Evolutionary conservation across 2,797 vertebrate species (phyloP).

Genomic region (Ctenopoma multispine): DNA sequence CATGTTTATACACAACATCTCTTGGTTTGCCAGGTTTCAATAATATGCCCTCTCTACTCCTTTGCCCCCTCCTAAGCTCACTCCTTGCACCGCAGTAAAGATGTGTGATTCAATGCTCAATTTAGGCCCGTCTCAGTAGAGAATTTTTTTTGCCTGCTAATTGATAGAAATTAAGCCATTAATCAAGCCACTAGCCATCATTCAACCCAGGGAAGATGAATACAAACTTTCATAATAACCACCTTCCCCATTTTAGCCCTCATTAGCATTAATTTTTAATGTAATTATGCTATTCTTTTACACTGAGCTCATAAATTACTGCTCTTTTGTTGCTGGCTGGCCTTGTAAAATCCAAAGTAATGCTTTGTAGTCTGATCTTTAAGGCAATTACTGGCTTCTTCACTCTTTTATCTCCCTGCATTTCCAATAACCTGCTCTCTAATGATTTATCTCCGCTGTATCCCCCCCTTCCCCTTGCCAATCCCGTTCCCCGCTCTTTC

Average conservation of each 20-base stretch:
- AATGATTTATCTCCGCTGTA: conserved; percentile 87
- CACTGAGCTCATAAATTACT: conserved; percentile 99
- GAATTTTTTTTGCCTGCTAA: conserved; percentile 94
- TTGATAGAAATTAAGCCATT: conserved; percentile 99
- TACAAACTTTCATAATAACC: conserved; percentile 99
- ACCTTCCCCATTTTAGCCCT: conserved; percentile 99
- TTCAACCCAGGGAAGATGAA: conserved; percentile 98
- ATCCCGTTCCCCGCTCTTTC: conserved; percentile 52
- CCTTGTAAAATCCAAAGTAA: conserved; percentile 99
- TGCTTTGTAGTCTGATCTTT: conserved; percentile 99
- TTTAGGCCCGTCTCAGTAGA: conserved; percentile 95
- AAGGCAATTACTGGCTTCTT: conserved; percentile 99
- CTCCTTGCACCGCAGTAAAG: conserved; percentile 86
- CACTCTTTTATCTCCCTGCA: conserved; percentile 91
- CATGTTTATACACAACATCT: conserved; percentile 18
- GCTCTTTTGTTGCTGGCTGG: conserved; percentile 99
- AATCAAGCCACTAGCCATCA: conserved; percentile 99
- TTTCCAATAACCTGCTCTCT: conserved; percentile 93
- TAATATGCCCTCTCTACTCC: conserved; percentile 61
- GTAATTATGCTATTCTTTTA: conserved; percentile 99
- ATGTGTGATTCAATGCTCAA: conserved; percentile 99
- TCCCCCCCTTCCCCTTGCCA: conserved; percentile 45
- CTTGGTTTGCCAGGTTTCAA: conserved; percentile 76
- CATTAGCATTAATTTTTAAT: conserved; percentile 99
- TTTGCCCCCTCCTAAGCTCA: conserved; percentile 67